phyloP scores from a whole-genome alignment of 2,888 invertebrate species.

The Diploptera punctata region DNA sequence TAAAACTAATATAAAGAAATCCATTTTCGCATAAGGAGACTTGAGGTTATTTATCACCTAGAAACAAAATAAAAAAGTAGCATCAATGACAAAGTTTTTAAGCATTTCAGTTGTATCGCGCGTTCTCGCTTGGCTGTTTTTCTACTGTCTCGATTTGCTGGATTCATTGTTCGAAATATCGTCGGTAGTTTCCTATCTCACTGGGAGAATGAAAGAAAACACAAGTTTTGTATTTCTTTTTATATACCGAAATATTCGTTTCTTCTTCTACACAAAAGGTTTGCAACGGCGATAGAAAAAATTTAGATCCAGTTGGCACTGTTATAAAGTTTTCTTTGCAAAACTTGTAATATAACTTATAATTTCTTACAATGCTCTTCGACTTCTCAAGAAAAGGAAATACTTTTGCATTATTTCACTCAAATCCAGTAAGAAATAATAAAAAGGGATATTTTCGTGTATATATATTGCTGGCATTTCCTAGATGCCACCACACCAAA shows the following conservation, averaged over 20 bases:
- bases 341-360: neutral
- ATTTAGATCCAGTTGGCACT: neutral
- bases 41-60: too few relatives aligned
- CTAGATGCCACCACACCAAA: neutral
- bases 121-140: too few relatives aligned
- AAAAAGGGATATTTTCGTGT: neutral
- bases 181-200: neutral
- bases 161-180: neutral
- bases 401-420: neutral
- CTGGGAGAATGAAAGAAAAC: neutral
- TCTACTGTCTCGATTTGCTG: neutral
- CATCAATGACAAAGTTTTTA: too few relatives aligned
- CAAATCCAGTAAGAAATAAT: neutral
- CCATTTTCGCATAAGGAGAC: too few relatives aligned
- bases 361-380: neutral
- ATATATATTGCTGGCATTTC: neutral
- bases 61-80: too few relatives aligned
- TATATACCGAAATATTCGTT: neutral
- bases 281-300: neutral
- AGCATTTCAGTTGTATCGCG: too few relatives aligned
- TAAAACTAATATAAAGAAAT: too few relatives aligned
- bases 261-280: neutral
- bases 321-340: neutral
- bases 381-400: neutral
- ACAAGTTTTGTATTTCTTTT: neutral